These are phyloP conservation scores for Carcinoscorpius rotundicauda DNA, from an alignment of 1,140 invertebrate species.

Conservation along the genomic window DNA sequence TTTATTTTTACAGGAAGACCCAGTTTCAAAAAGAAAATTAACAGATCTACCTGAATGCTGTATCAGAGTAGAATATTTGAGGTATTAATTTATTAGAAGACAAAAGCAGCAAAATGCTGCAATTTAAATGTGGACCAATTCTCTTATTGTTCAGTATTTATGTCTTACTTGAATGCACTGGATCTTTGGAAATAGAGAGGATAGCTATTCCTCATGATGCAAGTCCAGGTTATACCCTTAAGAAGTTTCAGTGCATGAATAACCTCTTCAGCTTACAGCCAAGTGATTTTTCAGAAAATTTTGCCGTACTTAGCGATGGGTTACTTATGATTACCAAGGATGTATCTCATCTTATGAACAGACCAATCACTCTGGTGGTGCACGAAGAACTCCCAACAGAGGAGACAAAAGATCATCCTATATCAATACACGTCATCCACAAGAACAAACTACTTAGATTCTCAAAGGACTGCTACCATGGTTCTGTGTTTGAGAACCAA, in stretches of 20 bases:
- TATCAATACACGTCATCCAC: slow-evolving; percentile 70
- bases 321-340: slow-evolving; percentile 80
- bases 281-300: slow-evolving; percentile 31
- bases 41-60: no score
- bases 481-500: slow-evolving; percentile 56
- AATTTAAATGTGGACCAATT: no score
- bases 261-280: slow-evolving; percentile 26
- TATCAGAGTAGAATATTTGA: no score
- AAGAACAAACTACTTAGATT: slow-evolving; percentile 64
- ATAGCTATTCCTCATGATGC: slow-evolving; percentile 52
- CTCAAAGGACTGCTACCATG: slow-evolving; percentile 49
- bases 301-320: slow-evolving; percentile 73
- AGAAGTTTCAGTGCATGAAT: slow-evolving; percentile 46
- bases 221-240: slow-evolving; percentile 69
- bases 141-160: no score
- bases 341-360: slow-evolving; percentile 60
- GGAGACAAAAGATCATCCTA: slow-evolving; percentile 58
- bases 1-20: no score
- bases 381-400: slow-evolving; percentile 59
- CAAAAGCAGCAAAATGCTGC: no score
- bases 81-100: no score
- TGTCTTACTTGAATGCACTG: no score
- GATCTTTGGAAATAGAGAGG: not conserved
- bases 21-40: no score
- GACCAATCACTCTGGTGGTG: slow-evolving; percentile 62